phyloP scores from a whole-genome alignment of 2,888 invertebrate genomes.

The Ophonus ardosiacus region DNA sequence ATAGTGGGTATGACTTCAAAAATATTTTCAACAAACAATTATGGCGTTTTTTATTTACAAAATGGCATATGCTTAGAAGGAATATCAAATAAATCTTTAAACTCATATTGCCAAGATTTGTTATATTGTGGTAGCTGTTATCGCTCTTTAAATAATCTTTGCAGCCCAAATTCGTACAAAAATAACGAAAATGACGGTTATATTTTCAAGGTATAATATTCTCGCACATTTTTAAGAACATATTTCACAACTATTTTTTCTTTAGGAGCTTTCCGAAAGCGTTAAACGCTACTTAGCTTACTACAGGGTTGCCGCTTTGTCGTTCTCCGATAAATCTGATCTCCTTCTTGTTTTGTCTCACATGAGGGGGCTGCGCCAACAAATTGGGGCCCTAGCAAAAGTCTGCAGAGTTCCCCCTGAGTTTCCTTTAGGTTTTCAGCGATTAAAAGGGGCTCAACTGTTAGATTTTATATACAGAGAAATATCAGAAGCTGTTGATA shows the following conservation, averaged over 20 bases:
- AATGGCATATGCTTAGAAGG: constrained; percentile 71
- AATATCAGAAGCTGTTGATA: constrained; percentile 79
- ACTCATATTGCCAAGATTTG: constrained; percentile 71
- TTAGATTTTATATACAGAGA: constrained; percentile 83
- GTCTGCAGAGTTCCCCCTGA: constrained; percentile 77
- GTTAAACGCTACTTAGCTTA: constrained; percentile 80
- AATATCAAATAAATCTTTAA: constrained; percentile 70
- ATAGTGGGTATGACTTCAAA: constrained; percentile 73
- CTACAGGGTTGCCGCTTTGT: constrained; percentile 77
- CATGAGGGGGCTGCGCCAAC: constrained; percentile 77
- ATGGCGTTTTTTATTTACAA: constrained; percentile 70
- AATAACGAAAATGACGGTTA: constrained; percentile 71
- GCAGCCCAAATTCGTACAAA: constrained; percentile 68
- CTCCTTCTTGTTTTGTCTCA: constrained; percentile 72
- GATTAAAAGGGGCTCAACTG: constrained; percentile 78
- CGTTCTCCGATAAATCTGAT: constrained; percentile 70
- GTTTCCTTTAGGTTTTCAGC: constrained; percentile 70
- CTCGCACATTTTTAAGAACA: background rate
- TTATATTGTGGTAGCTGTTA: constrained; percentile 72
- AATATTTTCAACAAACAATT: constrained; percentile 70
- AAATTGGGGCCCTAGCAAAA: constrained; percentile 78
- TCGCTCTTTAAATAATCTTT: constrained; percentile 71
- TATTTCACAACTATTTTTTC: constrained; percentile 53
- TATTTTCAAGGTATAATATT: constrained; percentile 70
- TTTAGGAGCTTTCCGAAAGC: constrained; percentile 81